A percentile compares a stretch with the other conserved stretches of the same genome.
These are phyloP conservation scores for Dysmachus trigonus DNA, from an alignment of 2,888 invertebrate genomes.

Conservation along the genomic window DNA sequence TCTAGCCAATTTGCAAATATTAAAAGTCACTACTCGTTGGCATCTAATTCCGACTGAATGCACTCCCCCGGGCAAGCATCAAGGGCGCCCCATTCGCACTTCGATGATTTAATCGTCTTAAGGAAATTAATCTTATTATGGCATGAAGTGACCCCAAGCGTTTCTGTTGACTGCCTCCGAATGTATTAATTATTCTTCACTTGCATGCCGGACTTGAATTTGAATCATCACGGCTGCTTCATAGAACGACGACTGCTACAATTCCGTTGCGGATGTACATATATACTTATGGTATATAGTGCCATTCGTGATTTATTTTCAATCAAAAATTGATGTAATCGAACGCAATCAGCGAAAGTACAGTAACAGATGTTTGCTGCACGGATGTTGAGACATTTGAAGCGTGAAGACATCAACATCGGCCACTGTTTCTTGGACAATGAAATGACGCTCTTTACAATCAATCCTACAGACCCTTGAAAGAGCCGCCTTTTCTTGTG, in stretches of 20 bases:
- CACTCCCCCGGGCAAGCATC: neutral
- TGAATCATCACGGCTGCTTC: neutral
- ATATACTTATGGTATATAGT: no score
- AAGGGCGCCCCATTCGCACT: neutral
- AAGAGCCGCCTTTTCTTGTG: neutral
- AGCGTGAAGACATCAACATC: neutral
- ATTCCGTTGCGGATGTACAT: neutral
- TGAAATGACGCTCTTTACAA: neutral
- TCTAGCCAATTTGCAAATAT: neutral
- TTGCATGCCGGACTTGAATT: neutral
- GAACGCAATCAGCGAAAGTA: slow-evolving; percentile 2
- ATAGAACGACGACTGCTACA: neutral
- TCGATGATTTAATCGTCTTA: neutral
- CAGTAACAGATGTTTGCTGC: neutral
- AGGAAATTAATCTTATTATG: neutral
- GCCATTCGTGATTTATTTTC: neutral
- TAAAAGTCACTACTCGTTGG: neutral
- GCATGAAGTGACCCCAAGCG: neutral
- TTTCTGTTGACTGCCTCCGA: neutral
- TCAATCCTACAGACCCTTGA: neutral
- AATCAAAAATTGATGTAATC: neutral
- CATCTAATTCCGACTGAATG: neutral
- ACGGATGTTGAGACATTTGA: neutral
- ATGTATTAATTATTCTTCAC: neutral
- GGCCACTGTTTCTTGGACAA: neutral